Percentiles rank a stretch among this genome's conserved stretches.
These are phyloP conservation scores for Tapirus indicus DNA, from an alignment of 2,797 vertebrate genomes.

Conservation along the genomic window DNA sequence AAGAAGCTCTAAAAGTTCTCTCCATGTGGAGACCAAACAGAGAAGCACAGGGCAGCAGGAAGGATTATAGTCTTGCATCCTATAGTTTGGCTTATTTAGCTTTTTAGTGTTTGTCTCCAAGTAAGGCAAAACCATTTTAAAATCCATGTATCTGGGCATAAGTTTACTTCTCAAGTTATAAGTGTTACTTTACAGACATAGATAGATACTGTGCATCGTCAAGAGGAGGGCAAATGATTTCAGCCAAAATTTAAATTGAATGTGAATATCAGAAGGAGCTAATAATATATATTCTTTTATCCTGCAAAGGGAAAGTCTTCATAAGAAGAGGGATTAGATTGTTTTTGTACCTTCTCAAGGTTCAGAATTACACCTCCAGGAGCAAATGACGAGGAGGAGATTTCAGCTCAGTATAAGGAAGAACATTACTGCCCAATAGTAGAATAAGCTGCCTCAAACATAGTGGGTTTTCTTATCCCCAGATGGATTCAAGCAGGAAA, in stretches of 20 bases:
- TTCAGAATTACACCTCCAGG: neutral
- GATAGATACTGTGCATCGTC: neutral
- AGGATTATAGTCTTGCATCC: neutral
- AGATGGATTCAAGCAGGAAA: neutral
- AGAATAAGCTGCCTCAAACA: neutral
- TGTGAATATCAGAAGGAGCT: neutral
- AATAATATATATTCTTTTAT: neutral
- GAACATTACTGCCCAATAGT: neutral
- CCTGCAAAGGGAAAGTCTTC: neutral
- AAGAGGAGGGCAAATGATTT: neutral
- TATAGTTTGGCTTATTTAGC: neutral
- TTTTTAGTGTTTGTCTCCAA: neutral
- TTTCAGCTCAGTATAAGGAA: neutral
- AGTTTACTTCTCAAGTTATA: conserved; percentile 21
- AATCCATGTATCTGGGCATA: neutral
- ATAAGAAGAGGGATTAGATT: neutral
- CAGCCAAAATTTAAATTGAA: neutral
- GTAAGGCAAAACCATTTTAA: neutral
- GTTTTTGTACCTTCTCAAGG: neutral
- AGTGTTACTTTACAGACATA: neutral
- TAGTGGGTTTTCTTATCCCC: neutral
- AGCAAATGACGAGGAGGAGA: neutral
- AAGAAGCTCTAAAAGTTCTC: neutral
- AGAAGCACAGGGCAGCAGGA: neutral
- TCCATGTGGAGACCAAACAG: neutral